phyloP scores from a whole-genome alignment of 2,113 vertebrate species.

The Tetrax tetrax region DNA sequence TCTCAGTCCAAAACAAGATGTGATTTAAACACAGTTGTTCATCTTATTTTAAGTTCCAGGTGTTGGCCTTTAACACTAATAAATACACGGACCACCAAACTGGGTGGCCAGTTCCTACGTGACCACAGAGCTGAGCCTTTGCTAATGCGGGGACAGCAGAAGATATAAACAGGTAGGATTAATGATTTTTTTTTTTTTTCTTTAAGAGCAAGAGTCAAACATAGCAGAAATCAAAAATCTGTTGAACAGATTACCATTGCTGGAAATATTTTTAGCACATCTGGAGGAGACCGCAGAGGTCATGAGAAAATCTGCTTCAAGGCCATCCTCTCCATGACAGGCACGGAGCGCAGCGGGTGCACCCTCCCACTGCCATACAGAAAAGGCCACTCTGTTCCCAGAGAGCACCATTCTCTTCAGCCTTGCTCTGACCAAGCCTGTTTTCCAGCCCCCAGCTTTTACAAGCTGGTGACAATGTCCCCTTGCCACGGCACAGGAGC shows the following conservation, averaged over 20 bases:
- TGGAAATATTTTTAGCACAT: background rate
- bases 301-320: background rate
- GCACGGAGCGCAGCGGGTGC: background rate
- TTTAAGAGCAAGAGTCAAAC: background rate
- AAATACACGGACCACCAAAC: background rate
- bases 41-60: background rate
- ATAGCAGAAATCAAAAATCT: background rate
- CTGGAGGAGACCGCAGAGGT: background rate
- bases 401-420: background rate
- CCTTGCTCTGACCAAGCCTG: background rate
- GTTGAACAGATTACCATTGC: background rate
- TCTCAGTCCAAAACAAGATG: background rate
- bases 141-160: rapidly evolving
- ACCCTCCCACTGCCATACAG: background rate
- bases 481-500: background rate
- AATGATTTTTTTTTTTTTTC: background rate
- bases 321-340: background rate
- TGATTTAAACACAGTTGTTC: background rate
- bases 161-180: background rate
- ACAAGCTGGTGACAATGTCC: background rate
- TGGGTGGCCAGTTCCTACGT: background rate
- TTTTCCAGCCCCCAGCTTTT: background rate
- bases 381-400: background rate
- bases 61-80: background rate
- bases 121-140: background rate